Conservation (phyloP, 1,140 invertebrate species). For the Reticulitermes speratus region DNA sequence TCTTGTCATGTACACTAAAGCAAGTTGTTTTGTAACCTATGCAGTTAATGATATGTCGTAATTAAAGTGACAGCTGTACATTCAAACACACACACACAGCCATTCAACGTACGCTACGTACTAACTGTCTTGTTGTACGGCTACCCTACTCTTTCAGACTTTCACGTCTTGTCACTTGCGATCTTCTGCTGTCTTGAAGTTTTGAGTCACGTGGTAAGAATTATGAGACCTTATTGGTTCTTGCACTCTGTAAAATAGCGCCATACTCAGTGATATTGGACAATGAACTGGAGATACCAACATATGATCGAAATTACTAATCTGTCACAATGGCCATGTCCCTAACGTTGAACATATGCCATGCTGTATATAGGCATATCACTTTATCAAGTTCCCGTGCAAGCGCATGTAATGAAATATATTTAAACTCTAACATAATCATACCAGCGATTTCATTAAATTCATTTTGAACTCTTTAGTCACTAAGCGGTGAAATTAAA, state of each 20-base stretch:
- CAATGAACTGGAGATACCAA: constrained; percentile 19
- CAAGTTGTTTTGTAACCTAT: constrained; percentile 22
- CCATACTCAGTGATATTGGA: constrained; percentile 27
- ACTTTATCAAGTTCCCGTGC: too few species aligned
- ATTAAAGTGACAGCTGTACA: constrained; percentile 26
- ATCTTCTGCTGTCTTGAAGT: constrained; percentile 22
- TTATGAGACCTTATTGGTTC: constrained; percentile 21
- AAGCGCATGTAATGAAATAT: too few species aligned
- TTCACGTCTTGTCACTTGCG: constrained; percentile 32
- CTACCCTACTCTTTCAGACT: constrained; percentile 29
- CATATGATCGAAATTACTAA: constrained; percentile 3
- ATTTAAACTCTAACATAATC: too few species aligned
- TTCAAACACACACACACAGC: constrained; percentile 29
- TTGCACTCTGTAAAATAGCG: constrained; percentile 24
- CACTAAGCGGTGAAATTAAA: too few species aligned
- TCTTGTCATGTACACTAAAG: constrained; percentile 28
- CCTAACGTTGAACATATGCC: too few species aligned
- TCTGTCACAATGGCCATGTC: background rate
- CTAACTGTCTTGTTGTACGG: constrained; percentile 15
- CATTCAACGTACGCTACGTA: constrained; percentile 23
- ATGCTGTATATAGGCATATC: too few species aligned
- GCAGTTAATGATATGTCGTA: constrained; percentile 32
- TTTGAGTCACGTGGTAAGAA: constrained; percentile 28
- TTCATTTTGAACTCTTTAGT: too few species aligned
- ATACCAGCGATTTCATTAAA: too few species aligned